Percentiles rank a stretch among this genome's conserved stretches.
phyloP scores from a whole-genome alignment of 1,140 invertebrate genomes.

The Acromyrmex heyeri region DNA sequence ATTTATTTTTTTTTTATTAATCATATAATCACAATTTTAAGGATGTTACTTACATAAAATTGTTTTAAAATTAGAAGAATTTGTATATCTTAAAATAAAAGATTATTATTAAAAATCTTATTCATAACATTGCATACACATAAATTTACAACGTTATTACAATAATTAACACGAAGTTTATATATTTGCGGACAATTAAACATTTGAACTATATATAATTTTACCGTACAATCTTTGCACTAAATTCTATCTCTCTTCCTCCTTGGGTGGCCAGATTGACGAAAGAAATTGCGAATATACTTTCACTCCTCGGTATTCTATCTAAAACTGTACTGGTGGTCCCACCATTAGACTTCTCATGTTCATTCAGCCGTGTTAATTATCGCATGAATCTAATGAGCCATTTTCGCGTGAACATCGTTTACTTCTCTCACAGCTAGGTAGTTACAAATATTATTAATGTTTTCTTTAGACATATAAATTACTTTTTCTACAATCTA shows the following conservation, averaged over 20 bases:
- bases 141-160: not conserved
- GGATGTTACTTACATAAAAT: not conserved
- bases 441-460: not conserved
- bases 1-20: not conserved
- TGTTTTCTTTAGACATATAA: slow-evolving; percentile 12
- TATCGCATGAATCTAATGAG: slow-evolving; percentile 29
- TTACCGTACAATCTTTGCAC: not conserved
- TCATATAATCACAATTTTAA: not conserved
- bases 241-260: not conserved
- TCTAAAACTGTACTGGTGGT: not conserved
- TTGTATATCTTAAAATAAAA: not conserved
- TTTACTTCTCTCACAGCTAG: not conserved
- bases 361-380: slow-evolving; percentile 33
- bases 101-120: not conserved
- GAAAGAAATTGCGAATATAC: slow-evolving; percentile 22
- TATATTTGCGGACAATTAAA: not conserved
- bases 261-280: not conserved
- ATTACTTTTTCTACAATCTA: not conserved
- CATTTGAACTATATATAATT: not conserved
- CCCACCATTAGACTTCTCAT: not conserved
- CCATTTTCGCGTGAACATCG: slow-evolving; percentile 18
- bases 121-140: not conserved
- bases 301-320: slow-evolving; percentile 15
- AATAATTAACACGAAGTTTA: not conserved
- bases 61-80: not conserved